Conservation (phyloP, 2,888 invertebrate genomes). For the Taenaris catops region DNA sequence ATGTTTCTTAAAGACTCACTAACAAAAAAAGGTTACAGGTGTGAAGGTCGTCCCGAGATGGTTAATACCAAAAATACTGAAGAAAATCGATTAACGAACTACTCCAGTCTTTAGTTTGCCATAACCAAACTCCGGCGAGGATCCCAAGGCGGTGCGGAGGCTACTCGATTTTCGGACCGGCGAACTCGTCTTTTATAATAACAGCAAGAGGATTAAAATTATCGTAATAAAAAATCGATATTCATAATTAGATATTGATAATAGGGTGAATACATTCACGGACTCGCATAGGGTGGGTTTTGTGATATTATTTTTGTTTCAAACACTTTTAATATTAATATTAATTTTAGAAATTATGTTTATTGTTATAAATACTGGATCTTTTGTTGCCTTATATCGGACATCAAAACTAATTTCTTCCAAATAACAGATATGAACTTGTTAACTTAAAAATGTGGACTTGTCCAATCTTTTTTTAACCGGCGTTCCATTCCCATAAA, state of each 20-base stretch:
- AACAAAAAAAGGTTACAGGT: constrained; percentile 33
- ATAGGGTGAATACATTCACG: constrained; percentile 58
- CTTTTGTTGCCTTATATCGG: too few species aligned
- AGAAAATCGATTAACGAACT: constrained; percentile 78
- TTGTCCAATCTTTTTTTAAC: too few species aligned
- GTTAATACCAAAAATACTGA: constrained; percentile 73
- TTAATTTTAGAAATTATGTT: too few species aligned
- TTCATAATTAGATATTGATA: constrained; percentile 68
- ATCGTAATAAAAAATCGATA: constrained; percentile 49
- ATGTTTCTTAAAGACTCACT: constrained; percentile 36
- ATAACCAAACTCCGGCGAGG: constrained; percentile 64
- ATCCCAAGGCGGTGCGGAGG: constrained; percentile 62
- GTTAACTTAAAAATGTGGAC: too few species aligned
- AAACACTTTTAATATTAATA: too few species aligned
- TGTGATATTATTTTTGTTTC: too few species aligned
- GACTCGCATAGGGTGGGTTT: constrained; percentile 17
- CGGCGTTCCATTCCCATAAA: too few species aligned
- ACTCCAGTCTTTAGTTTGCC: constrained; percentile 71
- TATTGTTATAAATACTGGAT: too few species aligned
- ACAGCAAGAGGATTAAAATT: constrained; percentile 45
- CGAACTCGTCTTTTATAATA: constrained; percentile 55
- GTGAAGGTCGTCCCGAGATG: constrained; percentile 52
- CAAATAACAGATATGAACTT: too few species aligned
- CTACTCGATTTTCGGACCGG: constrained; percentile 47
- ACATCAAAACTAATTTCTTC: too few species aligned